A percentile compares a stretch with the other conserved stretches of the same genome.
These are phyloP conservation scores for Crax fasciolata DNA, from an alignment of 2,797 vertebrate species.

Conservation along the genomic window DNA sequence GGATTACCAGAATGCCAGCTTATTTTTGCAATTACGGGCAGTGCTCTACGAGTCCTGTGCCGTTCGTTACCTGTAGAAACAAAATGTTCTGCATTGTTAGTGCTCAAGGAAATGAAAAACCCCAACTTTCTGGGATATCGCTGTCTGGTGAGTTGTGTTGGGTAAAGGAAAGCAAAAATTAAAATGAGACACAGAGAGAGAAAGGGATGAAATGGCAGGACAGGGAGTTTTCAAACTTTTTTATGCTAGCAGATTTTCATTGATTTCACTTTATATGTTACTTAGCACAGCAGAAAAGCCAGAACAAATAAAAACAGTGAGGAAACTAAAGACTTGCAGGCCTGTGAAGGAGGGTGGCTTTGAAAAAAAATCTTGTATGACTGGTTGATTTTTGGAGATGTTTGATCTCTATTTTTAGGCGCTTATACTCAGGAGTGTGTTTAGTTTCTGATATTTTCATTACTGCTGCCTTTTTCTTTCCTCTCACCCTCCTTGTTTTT, in stretches of 20 bases:
- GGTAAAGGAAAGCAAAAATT: background rate
- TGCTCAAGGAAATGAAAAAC: conserved; percentile 40
- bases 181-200: background rate
- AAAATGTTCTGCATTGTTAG: background rate
- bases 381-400: conserved; percentile 37
- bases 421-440: conserved; percentile 5
- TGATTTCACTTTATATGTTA: conserved; percentile 11
- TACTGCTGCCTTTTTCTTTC: conserved; percentile 33
- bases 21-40: background rate
- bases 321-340: conserved; percentile 35
- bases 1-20: background rate
- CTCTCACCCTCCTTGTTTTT: background rate
- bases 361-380: conserved; percentile 21
- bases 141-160: background rate
- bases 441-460: conserved; percentile 47
- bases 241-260: background rate
- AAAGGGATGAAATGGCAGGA: background rate
- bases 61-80: background rate
- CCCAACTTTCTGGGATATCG: background rate
- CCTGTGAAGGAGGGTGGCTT: conserved; percentile 11
- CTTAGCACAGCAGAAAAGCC: conserved; percentile 42
- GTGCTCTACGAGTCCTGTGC: background rate
- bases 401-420: conserved; percentile 67
- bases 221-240: conserved; percentile 1
- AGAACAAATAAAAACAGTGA: conserved; percentile 60